Evolutionary conservation across 2,888 invertebrate species (phyloP).

Genomic region (Cataglyphis cursor): DNA sequence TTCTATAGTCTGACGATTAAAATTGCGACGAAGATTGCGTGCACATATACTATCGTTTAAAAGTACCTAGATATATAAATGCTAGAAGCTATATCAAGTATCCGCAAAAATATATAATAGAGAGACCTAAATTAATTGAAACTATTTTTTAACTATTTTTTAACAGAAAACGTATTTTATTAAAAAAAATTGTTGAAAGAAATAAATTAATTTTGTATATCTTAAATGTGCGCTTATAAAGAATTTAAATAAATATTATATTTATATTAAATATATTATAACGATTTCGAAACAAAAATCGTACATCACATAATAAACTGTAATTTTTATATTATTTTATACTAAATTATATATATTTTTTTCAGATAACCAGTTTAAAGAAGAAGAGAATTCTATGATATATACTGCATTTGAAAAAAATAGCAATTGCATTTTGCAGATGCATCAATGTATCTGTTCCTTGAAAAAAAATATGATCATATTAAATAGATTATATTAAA

Average conservation of each 20-base stretch:
- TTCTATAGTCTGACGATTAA: not conserved
- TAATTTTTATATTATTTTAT: too few species aligned
- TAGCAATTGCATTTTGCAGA: not conserved
- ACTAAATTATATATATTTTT: too few species aligned
- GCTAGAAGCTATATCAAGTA: not conserved
- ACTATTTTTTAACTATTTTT: not conserved
- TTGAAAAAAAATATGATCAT: not conserved
- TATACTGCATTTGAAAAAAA: not conserved
- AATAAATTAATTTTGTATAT: not conserved
- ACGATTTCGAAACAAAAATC: not conserved
- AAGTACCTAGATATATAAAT: not conserved
- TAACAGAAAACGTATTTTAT: not conserved
- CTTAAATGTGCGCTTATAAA: not conserved
- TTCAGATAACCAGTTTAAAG: too few species aligned
- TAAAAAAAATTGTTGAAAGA: not conserved
- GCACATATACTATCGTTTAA: not conserved
- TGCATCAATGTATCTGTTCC: not conserved
- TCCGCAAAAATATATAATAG: not conserved
- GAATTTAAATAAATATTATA: not conserved
- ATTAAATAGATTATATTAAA: not conserved
- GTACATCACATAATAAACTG: not conserved
- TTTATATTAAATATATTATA: not conserved
- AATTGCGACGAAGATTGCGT: conserved; percentile 10
- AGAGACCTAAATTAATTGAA: not conserved
- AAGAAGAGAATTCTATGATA: not conserved